Evolutionary conservation across 2,113 vertebrate species (phyloP), one percentile per base, ranked within the genome.

Genomic region (Dermatemys mawii): DNA sequence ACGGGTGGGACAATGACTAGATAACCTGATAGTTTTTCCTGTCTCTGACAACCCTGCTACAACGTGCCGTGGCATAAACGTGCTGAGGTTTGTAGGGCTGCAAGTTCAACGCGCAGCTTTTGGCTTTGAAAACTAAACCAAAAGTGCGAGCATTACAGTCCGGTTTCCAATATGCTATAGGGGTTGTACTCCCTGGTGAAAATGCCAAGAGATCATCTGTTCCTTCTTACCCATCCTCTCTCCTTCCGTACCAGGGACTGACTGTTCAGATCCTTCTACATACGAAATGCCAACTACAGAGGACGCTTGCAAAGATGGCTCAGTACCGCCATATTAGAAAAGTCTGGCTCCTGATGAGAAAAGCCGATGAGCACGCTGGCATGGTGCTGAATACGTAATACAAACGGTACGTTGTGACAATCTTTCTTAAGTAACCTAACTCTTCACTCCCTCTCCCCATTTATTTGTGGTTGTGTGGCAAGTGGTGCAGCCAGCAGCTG

Each of bases 231-330:
- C 91, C 90, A 94, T 94, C 93, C 50, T 83, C n/a, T 92, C 21
- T 1, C 91, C 87, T 95, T 93, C 96, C 91, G 4, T 84, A 49
- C 87, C 92, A 86, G 76, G 84, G 90, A n/a, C 91, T 96, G 86
- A 27, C 57, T 54, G 80, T 78, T 60, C 80, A 4, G 35, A 81
- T 51, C 87, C 79, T 32, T 49, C 92, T 5, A 0, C 76, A 80
- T 0, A 0, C 46, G 80, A 41, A 84, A 89, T 6, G 41, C n/a
- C 29, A 82, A 84, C 93, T 93, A 88, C 90, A 2, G 21, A 29
- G 80, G 87, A 86, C 76, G 89, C 94, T 97, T 96, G 91, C 51
- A 86, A 92, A 96, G 93, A 86, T 96, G 88, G 95, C 93, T 80
- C 73, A 46, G 2, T 1, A 49, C 90, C 84, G 38, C 91, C 94